phyloP scores from a whole-genome alignment of 2,797 vertebrate species.

The Microhierax caerulescens region DNA sequence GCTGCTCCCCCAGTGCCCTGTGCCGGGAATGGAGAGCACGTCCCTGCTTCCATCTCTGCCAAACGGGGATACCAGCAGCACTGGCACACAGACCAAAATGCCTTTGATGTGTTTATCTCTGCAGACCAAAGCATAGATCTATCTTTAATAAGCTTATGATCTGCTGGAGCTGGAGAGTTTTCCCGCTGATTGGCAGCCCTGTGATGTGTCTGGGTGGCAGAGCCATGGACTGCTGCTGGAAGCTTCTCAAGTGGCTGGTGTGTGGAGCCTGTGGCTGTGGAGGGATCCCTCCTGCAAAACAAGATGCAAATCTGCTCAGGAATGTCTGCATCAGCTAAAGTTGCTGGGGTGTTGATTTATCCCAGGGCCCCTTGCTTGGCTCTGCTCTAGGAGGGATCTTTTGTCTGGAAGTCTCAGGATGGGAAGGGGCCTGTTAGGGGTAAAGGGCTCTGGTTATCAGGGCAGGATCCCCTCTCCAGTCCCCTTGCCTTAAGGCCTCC shows the following conservation, averaged over 20 bases:
- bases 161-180: neutral
- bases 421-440: neutral
- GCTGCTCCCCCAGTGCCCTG: neutral
- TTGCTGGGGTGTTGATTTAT: neutral
- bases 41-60: neutral
- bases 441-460: neutral
- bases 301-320: slow-evolving; percentile 28
- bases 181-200: neutral
- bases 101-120: slow-evolving; percentile 19
- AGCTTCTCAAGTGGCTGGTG: neutral
- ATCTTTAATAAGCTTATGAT: slow-evolving; percentile 18
- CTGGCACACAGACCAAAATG: neutral
- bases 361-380: neutral
- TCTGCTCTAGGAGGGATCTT: neutral
- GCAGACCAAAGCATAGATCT: slow-evolving; percentile 8
- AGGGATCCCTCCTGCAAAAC: neutral
- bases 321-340: neutral
- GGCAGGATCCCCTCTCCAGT: neutral
- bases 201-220: neutral
- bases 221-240: fast-evolving
- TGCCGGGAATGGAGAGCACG: fast-evolving
- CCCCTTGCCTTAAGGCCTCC: neutral
- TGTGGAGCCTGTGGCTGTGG: fast-evolving
- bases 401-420: neutral
- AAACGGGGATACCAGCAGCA: fast-evolving